phyloP scores from a whole-genome alignment of 2,888 invertebrate genomes.

The Drosophila cognata region DNA sequence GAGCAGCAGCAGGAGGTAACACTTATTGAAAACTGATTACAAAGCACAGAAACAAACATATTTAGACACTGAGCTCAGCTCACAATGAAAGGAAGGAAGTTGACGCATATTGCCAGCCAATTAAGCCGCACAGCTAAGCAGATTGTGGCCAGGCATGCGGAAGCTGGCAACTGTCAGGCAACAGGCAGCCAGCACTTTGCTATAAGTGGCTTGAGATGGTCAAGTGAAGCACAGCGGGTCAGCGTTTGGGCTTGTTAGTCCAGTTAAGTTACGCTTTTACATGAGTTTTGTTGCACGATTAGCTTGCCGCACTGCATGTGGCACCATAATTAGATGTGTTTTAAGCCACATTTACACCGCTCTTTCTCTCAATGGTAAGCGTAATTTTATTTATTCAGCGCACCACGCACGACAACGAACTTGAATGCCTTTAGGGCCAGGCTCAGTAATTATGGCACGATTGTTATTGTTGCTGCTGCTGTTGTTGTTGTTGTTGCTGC shows the following conservation, averaged over 20 bases:
- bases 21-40: constrained; percentile 72
- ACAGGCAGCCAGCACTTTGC: constrained; percentile 9
- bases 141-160: constrained; percentile 61
- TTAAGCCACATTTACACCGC: constrained; percentile 29
- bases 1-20: constrained; percentile 5
- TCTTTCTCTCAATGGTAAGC: constrained; percentile 21
- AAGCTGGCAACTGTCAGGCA: constrained; percentile 30
- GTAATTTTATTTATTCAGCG: constrained; percentile 42
- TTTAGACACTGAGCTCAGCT: constrained; percentile 32
- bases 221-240: constrained; percentile 14
- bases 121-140: constrained; percentile 69
- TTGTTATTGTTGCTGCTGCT: constrained; percentile 67
- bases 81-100: constrained; percentile 18
- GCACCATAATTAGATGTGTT: constrained; percentile 49
- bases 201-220: constrained; percentile 11
- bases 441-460: constrained; percentile 48
- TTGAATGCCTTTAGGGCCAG: background rate
- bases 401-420: background rate
- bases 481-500: constrained; percentile 53
- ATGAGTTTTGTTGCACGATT: constrained; percentile 24
- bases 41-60: constrained; percentile 38
- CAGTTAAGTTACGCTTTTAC: constrained; percentile 9
- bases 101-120: constrained; percentile 72
- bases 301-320: constrained; percentile 30
- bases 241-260: constrained; percentile 2